Evolutionary conservation across 2,797 vertebrate species (phyloP).

Genomic region (Siniperca undulata): DNA sequence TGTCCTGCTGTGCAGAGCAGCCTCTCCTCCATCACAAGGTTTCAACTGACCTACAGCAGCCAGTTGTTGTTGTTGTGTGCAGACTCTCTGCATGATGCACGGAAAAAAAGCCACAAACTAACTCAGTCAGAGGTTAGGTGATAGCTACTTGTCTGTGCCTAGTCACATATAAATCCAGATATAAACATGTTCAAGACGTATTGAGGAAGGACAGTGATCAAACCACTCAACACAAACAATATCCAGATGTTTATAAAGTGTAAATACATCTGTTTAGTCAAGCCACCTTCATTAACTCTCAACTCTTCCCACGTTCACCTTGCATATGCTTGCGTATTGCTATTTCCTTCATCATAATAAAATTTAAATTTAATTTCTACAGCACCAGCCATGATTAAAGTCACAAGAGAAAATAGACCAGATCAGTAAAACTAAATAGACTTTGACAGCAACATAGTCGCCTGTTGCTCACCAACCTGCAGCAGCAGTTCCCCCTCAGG

Average conservation of each 20-base stretch:
- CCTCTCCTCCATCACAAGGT: slow-evolving; percentile 2
- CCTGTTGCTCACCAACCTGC: slow-evolving; percentile 77
- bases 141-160: not conserved
- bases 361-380: not conserved
- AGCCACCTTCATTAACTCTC: not conserved
- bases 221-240: not conserved
- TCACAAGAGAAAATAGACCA: not conserved
- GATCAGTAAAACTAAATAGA: not conserved
- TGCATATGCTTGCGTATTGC: too few relatives aligned
- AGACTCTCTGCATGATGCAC: not conserved
- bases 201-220: not conserved
- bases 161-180: not conserved
- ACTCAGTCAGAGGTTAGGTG: not conserved
- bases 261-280: not conserved
- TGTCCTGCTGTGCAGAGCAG: slow-evolving; percentile 29
- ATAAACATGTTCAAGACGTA: not conserved
- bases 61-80: not conserved
- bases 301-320: not conserved
- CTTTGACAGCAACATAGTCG: not conserved
- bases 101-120: not conserved
- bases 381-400: not conserved
- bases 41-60: slow-evolving; percentile 1
- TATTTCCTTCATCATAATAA: not conserved
- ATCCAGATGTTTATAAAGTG: not conserved
- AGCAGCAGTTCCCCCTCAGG: slow-evolving; percentile 88